Base-by-base conservation (phyloP, 1,140 invertebrate genomes). In the Macrosteles quadrilineatus region DNA sequence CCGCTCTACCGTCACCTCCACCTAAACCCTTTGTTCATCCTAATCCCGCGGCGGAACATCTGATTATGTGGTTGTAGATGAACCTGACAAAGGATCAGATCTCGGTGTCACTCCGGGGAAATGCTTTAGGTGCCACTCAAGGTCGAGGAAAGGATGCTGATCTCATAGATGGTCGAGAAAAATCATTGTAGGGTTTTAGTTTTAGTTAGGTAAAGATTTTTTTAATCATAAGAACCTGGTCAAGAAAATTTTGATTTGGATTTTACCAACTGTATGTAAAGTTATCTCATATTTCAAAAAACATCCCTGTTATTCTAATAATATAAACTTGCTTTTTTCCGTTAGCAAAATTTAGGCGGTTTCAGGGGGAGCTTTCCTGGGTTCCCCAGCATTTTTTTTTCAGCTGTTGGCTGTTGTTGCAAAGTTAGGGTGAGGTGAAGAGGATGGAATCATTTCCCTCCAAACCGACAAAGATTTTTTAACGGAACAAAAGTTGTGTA, bases 41-140 rank as follows among this genome's bases (percentile, higher is more conserved):
- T 50, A 50, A 50, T 50, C 47, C 47, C 47, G 21, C 47, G 21
- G 4, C 47, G 47, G 47, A 50, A 50, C 47, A 50, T 50, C 47
- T 50, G 47, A 50, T 50, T 50, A 50, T 50, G 47, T 17, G 14
- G 14, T 21, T 4, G 47, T 19, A 19, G 47, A 50, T 17, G 14
- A 17, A n/a, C 14, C 21, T 21, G 21, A 17, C 14, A 50, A 50
- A 21, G 47, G 21, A 50, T 50, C 47, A 50, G 47, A 21, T 50
- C 47, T 50, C 14, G 47, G n/a, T 21, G 47, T 50, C 32, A 36
- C 32, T 6, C 14, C 32, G 32, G 32, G 32, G 32, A 36, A 36
- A 36, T 14, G 32, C 32, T 36, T 14, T 36, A 14, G 14, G 32
- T 6, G 4, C 32, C 4, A 36, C 4, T 36, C 32, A 36, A 36